Percentiles rank a stretch among this genome's conserved stretches.
These are phyloP conservation scores for Germaria angustata DNA, from an alignment of 2,888 invertebrate genomes.

Conservation along the genomic window DNA sequence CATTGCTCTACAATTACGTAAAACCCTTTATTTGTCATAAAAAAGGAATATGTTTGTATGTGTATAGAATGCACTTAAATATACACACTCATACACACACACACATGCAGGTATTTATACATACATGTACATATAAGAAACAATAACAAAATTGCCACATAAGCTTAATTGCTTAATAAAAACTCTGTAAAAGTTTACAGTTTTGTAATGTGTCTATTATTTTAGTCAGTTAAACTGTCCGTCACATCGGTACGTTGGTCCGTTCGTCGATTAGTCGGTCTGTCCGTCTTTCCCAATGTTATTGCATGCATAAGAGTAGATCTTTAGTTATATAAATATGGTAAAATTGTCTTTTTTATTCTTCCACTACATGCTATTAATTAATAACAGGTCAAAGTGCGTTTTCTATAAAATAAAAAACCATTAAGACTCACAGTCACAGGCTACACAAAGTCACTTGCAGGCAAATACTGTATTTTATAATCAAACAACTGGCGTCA, in stretches of 20 bases:
- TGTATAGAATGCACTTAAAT: no score
- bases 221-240: background rate
- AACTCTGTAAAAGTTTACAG: conserved; percentile 56
- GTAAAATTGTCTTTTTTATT: conserved; percentile 25
- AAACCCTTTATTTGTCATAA: no score
- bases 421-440: background rate
- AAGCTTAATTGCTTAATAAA: conserved; percentile 66
- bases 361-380: conserved; percentile 46
- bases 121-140: background rate
- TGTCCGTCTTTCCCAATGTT: background rate
- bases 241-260: background rate
- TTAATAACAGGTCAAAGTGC: conserved; percentile 65
- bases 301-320: conserved; percentile 10
- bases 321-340: conserved; percentile 14
- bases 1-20: no score
- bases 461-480: conserved; percentile 23
- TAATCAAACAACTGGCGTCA: conserved; percentile 61
- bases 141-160: conserved; percentile 54
- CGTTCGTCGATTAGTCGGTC: background rate
- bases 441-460: background rate
- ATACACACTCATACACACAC: background rate
- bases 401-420: conserved; percentile 25
- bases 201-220: conserved; percentile 37
- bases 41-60: no score
- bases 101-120: background rate